These are phyloP conservation scores for Incurvaria masculella DNA, from an alignment of 2,888 invertebrate genomes.

Conservation along the genomic window DNA sequence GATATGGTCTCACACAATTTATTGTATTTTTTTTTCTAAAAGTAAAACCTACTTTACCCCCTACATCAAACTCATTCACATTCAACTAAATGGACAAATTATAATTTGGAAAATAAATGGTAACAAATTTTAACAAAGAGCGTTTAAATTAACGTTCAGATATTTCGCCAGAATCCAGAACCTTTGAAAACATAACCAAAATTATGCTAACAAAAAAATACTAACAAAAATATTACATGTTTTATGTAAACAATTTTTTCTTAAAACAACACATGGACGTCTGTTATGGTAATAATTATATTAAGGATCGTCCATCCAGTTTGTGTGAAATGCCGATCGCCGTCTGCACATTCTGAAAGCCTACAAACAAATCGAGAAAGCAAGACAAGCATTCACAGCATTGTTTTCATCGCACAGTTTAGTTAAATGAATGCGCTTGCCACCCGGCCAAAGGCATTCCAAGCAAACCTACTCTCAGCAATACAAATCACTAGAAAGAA, in stretches of 20 bases:
- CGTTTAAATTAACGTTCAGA: neutral
- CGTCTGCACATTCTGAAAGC: too few relatives aligned
- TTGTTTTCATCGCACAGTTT: too few relatives aligned
- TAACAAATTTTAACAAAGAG: neutral
- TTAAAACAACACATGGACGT: neutral
- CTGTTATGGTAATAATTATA: neutral
- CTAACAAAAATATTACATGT: neutral
- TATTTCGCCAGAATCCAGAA: neutral
- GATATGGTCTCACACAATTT: neutral
- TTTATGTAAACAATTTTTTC: neutral
- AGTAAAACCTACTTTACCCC: neutral
- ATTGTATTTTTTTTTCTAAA: neutral
- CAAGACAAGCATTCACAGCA: too few relatives aligned
- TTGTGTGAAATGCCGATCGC: neutral
- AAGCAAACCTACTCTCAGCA: neutral
- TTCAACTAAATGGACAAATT: neutral
- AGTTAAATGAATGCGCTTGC: too few relatives aligned
- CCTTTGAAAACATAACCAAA: neutral
- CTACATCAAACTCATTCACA: neutral
- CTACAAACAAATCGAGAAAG: too few relatives aligned
- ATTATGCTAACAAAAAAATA: neutral
- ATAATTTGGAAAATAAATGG: neutral
- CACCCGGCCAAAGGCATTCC: neutral
- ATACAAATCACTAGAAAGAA: neutral
- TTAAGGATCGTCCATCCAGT: neutral